Evolutionary conservation across 2,888 invertebrate genomes (phyloP).

Genomic region (Apamea sordens): DNA sequence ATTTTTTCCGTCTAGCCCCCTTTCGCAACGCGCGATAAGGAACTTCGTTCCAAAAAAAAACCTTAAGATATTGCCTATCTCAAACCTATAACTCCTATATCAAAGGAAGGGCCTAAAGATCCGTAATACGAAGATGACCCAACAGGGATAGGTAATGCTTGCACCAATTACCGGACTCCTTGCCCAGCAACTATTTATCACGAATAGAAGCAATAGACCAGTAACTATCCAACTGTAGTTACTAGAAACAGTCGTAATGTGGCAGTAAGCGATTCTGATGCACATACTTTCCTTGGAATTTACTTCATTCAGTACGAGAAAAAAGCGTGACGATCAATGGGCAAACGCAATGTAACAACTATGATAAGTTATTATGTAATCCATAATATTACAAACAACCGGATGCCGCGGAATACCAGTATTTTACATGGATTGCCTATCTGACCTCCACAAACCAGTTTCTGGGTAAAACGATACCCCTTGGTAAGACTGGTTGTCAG

Average conservation of each 20-base stretch:
- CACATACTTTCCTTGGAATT: slow-evolving; percentile 22
- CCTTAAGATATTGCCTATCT: not conserved
- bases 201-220: not conserved
- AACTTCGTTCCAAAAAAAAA: too few relatives aligned
- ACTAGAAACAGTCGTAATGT: slow-evolving; percentile 2
- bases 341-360: not conserved
- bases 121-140: not conserved
- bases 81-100: not conserved
- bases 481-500: too few relatives aligned
- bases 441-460: too few relatives aligned
- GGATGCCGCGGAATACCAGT: not conserved
- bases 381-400: not conserved
- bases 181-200: not conserved
- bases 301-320: slow-evolving; percentile 29
- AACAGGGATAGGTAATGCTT: not conserved
- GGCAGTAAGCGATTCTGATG: slow-evolving; percentile 3
- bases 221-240: not conserved
- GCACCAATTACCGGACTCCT: not conserved
- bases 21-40: too few relatives aligned
- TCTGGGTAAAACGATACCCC: too few relatives aligned
- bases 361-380: slow-evolving; percentile 10
- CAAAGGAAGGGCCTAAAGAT: not conserved
- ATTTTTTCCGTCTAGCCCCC: too few relatives aligned
- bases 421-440: too few relatives aligned
- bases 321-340: slow-evolving; percentile 39